Percentiles rank a stretch among this genome's conserved stretches.
phyloP scores from a whole-genome alignment of 2,888 invertebrate genomes.

The Nymphalis polychloros region DNA sequence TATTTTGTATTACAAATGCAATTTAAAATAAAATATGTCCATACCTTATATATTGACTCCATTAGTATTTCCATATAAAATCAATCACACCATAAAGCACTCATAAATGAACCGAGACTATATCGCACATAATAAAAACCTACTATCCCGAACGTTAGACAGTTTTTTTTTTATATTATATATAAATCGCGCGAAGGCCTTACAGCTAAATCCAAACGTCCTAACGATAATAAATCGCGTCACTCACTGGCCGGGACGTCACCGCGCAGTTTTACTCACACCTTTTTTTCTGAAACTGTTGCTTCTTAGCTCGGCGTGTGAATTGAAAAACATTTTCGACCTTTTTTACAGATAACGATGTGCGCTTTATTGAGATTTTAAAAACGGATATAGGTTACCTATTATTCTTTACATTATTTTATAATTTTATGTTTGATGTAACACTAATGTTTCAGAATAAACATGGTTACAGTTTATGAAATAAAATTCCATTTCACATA shows the following conservation, averaged over 20 bases:
- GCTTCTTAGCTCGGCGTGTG: conserved; percentile 18
- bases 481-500: too few species aligned
- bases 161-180: background rate
- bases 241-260: conserved; percentile 35
- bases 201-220: conserved; percentile 26
- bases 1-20: too few species aligned
- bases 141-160: conserved; percentile 1
- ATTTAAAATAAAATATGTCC: background rate
- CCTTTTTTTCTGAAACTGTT: conserved; percentile 34
- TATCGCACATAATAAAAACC: conserved; percentile 18
- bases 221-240: conserved; percentile 37
- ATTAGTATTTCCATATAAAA: conserved; percentile 26
- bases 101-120: conserved; percentile 15
- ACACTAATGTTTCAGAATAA: too few species aligned
- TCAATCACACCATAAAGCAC: conserved; percentile 32
- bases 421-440: too few species aligned
- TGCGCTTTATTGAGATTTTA: too few species aligned
- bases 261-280: conserved; percentile 32
- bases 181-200: conserved; percentile 10
- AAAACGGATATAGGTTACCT: too few species aligned
- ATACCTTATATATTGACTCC: conserved; percentile 18
- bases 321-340: background rate
- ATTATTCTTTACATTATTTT: too few species aligned
- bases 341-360: background rate
- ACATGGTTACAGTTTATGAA: too few species aligned